Evolutionary conservation across 2,888 invertebrate species (phyloP).

Genomic region (Mantis religiosa): DNA sequence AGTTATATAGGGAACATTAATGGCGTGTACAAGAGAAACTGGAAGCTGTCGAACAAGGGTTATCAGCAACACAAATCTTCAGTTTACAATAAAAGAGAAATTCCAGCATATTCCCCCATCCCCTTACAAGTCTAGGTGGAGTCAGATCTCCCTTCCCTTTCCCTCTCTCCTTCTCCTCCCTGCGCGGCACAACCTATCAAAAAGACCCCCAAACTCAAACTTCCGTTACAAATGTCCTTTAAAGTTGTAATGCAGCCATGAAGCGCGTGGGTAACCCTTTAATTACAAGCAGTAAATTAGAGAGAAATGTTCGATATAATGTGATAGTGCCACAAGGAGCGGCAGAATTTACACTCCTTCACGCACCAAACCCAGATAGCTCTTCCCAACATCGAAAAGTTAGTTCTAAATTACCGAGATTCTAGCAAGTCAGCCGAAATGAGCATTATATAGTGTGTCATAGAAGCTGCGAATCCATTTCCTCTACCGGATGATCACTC

Average conservation of each 20-base stretch:
- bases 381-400: constrained; percentile 28
- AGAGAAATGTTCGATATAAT: constrained; percentile 33
- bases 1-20: not conserved
- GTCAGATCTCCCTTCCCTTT: not conserved
- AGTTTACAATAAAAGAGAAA: not conserved
- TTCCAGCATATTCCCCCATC: not conserved
- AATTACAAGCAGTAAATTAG: constrained; percentile 34
- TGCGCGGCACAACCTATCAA: constrained; percentile 4
- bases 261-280: constrained; percentile 33
- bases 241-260: constrained; percentile 30
- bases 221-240: constrained; percentile 31
- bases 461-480: not conserved
- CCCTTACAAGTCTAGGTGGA: not conserved
- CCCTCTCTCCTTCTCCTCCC: not conserved
- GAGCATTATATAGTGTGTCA: not conserved
- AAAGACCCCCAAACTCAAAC: constrained; percentile 23
- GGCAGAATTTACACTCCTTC: constrained; percentile 33
- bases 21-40: not conserved
- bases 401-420: constrained; percentile 7
- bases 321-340: constrained; percentile 30
- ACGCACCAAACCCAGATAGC: constrained; percentile 32
- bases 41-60: not conserved
- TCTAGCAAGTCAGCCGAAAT: not conserved
- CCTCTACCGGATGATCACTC: not conserved
- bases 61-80: not conserved